These are phyloP conservation scores for Athalia cordata DNA, from an alignment of 2,888 invertebrate genomes.

Conservation along the genomic window DNA sequence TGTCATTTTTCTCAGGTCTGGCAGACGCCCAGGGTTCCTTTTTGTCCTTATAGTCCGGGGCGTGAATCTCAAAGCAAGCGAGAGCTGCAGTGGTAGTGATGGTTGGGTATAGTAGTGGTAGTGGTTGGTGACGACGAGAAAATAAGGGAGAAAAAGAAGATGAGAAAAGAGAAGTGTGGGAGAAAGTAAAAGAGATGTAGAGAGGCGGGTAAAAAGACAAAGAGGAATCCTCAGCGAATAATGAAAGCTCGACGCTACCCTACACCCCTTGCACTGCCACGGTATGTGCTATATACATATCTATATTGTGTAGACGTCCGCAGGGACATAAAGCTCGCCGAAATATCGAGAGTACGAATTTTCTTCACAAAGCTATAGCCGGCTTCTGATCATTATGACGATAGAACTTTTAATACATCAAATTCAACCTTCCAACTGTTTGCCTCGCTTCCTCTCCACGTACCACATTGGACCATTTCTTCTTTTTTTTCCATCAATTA, in stretches of 20 bases:
- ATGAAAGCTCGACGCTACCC: slow-evolving; percentile 48
- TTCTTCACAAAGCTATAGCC: background rate
- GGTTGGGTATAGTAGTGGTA: background rate
- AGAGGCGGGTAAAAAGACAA: slow-evolving; percentile 31
- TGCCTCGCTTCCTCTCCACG: too few species aligned
- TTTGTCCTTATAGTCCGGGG: slow-evolving; percentile 41
- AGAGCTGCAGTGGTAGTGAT: background rate
- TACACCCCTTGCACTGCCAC: slow-evolving; percentile 16
- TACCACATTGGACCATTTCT: too few species aligned
- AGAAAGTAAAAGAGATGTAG: background rate
- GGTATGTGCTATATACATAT: background rate
- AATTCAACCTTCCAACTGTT: too few species aligned
- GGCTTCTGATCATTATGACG: background rate
- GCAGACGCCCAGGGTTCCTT: slow-evolving; percentile 31
- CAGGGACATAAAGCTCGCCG: background rate
- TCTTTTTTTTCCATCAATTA: too few species aligned
- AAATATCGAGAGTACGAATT: slow-evolving; percentile 27
- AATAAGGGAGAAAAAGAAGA: background rate
- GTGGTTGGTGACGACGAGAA: background rate
- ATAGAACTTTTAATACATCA: slow-evolving; percentile 25
- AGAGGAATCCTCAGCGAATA: slow-evolving; percentile 47
- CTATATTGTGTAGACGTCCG: background rate
- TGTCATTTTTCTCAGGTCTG: slow-evolving; percentile 35
- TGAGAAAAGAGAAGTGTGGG: background rate
- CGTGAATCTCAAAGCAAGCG: slow-evolving; percentile 32